A percentile compares a stretch with the other conserved stretches of the same genome.
Conservation (phyloP, 2,797 vertebrate genomes). For the Oreochromis mossambicus region DNA sequence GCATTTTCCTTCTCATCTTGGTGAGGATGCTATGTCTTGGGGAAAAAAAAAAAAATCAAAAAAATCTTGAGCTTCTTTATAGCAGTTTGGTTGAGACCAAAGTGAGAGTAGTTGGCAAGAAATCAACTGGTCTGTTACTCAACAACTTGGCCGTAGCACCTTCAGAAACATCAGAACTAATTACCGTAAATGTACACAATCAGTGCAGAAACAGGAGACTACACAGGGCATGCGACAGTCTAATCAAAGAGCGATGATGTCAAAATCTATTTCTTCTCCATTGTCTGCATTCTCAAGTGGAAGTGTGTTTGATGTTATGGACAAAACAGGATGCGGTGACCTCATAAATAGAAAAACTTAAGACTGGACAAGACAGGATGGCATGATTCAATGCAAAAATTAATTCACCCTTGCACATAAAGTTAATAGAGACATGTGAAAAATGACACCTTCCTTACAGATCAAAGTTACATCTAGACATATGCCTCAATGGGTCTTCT, state of each 20-base stretch:
- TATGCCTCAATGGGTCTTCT: constrained; percentile 38
- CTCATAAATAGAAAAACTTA: constrained; percentile 32
- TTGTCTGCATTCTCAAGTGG: constrained; percentile 54
- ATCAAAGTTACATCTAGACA: constrained; percentile 46
- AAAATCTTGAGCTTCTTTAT: not conserved
- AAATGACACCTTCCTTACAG: not conserved
- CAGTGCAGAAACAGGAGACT: constrained; percentile 8
- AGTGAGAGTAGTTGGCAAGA: constrained; percentile 2
- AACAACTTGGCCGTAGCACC: not conserved
- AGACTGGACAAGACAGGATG: not conserved
- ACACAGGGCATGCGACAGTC: not conserved
- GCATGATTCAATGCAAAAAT: not conserved
- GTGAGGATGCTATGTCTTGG: not conserved
- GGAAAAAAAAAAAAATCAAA: accelerated
- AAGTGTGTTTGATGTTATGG: constrained; percentile 63
- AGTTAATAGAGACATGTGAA: not conserved
- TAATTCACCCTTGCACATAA: not conserved
- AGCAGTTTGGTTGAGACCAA: not conserved
- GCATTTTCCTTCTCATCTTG: not conserved
- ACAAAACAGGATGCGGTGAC: constrained; percentile 68
- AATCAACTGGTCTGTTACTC: constrained; percentile 11
- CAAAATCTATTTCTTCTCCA: constrained; percentile 66
- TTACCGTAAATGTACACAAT: constrained; percentile 35
- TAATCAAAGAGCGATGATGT: constrained; percentile 60
- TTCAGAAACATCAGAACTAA: constrained; percentile 35